These are phyloP conservation scores for Boulengeromyrus knoepffleri DNA, from an alignment of 2,113 vertebrate species.

Conservation along the genomic window DNA sequence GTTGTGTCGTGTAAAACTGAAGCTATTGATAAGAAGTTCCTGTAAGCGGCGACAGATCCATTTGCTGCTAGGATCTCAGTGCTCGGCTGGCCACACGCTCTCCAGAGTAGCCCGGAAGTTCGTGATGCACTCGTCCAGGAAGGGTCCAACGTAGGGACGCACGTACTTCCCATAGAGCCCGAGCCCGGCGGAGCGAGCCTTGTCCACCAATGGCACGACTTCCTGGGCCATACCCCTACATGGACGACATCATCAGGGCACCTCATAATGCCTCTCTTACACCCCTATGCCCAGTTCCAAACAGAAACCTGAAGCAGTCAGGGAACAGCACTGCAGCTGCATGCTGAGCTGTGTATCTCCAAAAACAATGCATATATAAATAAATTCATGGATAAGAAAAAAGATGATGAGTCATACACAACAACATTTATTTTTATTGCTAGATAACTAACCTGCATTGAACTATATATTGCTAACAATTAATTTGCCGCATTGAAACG, in stretches of 20 bases:
- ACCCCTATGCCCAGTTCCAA: neutral
- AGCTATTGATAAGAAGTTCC: neutral
- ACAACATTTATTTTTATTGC: neutral
- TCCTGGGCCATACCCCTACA: constrained; percentile 45
- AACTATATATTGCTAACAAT: neutral
- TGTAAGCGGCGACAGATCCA: neutral
- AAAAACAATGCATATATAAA: neutral
- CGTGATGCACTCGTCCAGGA: constrained; percentile 39
- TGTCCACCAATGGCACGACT: constrained; percentile 41
- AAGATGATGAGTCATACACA: neutral
- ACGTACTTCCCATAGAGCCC: constrained; percentile 46
- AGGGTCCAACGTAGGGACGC: constrained; percentile 39
- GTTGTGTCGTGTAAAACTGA: neutral
- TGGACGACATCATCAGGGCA: neutral
- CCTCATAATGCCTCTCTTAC: neutral
- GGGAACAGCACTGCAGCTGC: neutral
- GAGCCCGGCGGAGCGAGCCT: constrained; percentile 36
- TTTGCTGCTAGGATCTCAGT: constrained; percentile 14
- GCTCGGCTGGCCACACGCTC: constrained; percentile 35
- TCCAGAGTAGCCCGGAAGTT: constrained; percentile 43
- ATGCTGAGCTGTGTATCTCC: neutral
- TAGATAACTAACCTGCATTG: neutral
- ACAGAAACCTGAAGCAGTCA: neutral
- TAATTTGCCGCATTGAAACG: neutral
- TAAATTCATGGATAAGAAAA: neutral